These are phyloP conservation scores for Ceryle rudis DNA, from an alignment of 2,797 vertebrate genomes.

Conservation along the genomic window DNA sequence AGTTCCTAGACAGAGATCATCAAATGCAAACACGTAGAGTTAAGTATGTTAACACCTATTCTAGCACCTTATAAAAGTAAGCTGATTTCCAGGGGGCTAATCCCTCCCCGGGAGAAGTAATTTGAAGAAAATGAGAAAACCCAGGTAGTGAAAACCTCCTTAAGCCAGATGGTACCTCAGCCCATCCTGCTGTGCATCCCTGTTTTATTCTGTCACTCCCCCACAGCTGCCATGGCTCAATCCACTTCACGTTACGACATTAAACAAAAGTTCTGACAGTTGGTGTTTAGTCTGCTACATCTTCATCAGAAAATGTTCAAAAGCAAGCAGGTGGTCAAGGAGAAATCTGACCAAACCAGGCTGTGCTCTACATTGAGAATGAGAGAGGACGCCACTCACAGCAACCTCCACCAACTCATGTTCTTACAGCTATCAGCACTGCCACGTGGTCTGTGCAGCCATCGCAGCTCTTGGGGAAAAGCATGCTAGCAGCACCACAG, in stretches of 20 bases:
- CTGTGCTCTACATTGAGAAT: not conserved
- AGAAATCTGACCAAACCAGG: not conserved
- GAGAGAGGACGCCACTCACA: not conserved
- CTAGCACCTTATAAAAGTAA: not conserved
- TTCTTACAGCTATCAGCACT: not conserved
- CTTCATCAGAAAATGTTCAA: not conserved
- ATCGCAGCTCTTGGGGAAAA: not conserved
- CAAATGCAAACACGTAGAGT: fast-evolving
- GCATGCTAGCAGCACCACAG: not conserved
- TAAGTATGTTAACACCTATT: not conserved
- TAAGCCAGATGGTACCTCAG: not conserved
- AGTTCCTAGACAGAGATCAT: not conserved
- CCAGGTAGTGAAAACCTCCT: not conserved
- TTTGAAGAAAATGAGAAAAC: not conserved
- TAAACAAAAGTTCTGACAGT: not conserved
- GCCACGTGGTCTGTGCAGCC: fast-evolving
- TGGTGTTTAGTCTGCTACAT: not conserved
- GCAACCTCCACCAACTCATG: fast-evolving
- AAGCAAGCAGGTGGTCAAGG: not conserved
- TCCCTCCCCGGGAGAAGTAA: not conserved
- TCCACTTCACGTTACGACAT: not conserved
- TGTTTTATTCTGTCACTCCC: conserved; percentile 28
- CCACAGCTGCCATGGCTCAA: not conserved
- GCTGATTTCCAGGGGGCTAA: not conserved
- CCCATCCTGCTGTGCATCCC: conserved; percentile 10